Evolutionary conservation across 1,140 invertebrate species (phyloP), one percentile per base, ranked within the genome.

Genomic region (Aphelenchoides besseyi): DNA sequence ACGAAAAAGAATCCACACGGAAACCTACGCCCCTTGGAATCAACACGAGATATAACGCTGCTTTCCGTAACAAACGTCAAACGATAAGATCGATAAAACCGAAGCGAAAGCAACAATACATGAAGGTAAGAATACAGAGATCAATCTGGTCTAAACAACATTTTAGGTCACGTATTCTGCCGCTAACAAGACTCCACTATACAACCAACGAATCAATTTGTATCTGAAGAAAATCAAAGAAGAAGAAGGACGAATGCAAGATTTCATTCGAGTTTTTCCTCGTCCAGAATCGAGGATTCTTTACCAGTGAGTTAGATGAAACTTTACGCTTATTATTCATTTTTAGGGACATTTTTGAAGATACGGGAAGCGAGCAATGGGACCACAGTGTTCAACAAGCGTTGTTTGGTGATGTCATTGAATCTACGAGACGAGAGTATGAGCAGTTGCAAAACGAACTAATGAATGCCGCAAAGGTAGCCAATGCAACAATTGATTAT

Each of bases 241-340:
- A 18, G 93, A 97, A 85, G 91, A 92, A 84, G 88, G 89, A 52
- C 87, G 93, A 23, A 87, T 91, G 41, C 92, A 93, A 26, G 93
- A 93, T 63, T 97, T 93, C 86, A 91, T 95, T 36, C 86, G 93
- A 52, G 93, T 97, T 79, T 96, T 95, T 86, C 94, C 94, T 18
- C 90, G 92, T 30, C 88, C 90, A 48, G 92, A 94, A 82, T 91
- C 91, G 69, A 72, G n/a, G 16, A 18, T 41, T 68, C 28, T 72
- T 57, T 76, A 52, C 26, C 3, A 32, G 8, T 29, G 8, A 48
- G 30, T 61, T 61, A n/a, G 41, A 48, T 16, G 12, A 12, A 5
- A 72, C n/a, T 23, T n/a, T 12, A 28, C 23, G 26, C 18, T 29
- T 36, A n/a, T 71, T 74, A 33, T 32, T 71, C 9, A 8, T 2